Evolutionary conservation across 2,888 invertebrate species (phyloP), one percentile per base, ranked within the genome.

Genomic region (Dynastes grantii): DNA sequence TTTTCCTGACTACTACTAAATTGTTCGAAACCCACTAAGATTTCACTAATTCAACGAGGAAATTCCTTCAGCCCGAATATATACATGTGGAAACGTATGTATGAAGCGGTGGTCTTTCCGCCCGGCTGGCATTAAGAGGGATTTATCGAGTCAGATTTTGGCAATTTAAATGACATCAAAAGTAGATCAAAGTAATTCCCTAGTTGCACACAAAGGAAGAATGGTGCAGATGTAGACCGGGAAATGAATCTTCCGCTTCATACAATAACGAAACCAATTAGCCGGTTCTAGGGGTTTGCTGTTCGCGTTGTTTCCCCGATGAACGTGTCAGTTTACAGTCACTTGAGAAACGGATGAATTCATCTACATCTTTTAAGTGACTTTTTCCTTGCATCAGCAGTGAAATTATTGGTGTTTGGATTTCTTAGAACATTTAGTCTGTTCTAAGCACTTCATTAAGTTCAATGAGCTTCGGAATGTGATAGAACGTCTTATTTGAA

Each of bases 11-110:
- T 70, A 37, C 70, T 49, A 67, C 58, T 73, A 73, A 73, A 73
- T 73, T 73, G 73, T 73, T 73, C 73, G 73, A 73, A 73, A 73
- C 73, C 73, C 58, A 73, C 73, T 73, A 73, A 73, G 73, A 73
- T 73, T 73, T 73, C 73, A 73, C 73, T 73, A 73, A 73, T 73
- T 73, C 73, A 58, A 73, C 58, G 61, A 53, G 58, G 73, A 73
- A 73, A 58, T 73, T 73, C 73, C 73, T 58, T 16, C 71, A 27
- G 27, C 58, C 22, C 73, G 22, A 29, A 73, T 73, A 40, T 73
- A 71, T 70, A 27, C 53, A 37, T 73, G 37, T 67, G 67, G 67
- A 11, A 67, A 37, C 58, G 73, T 22, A 73, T 40, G 58, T 73
- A 58, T 58, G 73, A 9, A 73, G 73, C 58, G 73, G 73, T 13